These are phyloP conservation scores for Pachyseris speciosa DNA, from an alignment of 64 coral and sea anemone genomes.

Conservation along the genomic window DNA sequence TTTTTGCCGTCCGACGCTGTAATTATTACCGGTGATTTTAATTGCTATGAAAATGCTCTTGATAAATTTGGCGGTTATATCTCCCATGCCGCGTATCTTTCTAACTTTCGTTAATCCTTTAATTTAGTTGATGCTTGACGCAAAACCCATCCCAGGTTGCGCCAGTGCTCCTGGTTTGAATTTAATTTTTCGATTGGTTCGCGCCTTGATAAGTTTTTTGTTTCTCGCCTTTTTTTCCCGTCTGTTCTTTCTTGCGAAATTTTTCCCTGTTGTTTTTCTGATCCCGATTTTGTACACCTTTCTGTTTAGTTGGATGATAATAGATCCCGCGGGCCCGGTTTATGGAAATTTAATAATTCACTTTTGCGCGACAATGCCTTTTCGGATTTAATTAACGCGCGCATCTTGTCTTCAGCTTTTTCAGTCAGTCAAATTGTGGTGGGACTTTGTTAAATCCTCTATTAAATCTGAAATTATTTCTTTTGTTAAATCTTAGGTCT, in stretches of 20 bases:
- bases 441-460: background rate
- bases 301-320: background rate
- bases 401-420: background rate
- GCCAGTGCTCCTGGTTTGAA: slow-evolving; percentile 23
- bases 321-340: background rate
- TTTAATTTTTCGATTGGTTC: background rate
- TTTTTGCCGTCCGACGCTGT: background rate
- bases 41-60: background rate
- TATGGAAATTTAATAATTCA: slow-evolving; percentile 17
- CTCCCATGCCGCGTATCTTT: background rate
- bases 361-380: background rate
- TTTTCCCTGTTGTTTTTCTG: slow-evolving; percentile 9
- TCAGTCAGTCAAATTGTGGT: background rate
- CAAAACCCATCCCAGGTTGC: background rate
- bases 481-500: background rate
- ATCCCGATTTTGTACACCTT: slow-evolving; percentile 14
- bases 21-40: slow-evolving; percentile 24
- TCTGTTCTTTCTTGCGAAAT: background rate
- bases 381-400: background rate
- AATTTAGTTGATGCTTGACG: slow-evolving; percentile 29
- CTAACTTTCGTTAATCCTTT: background rate
- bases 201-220: slow-evolving; percentile 10
- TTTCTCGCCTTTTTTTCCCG: background rate
- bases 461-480: background rate
- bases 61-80: slow-evolving; percentile 13